Conservation (phyloP, 2,797 vertebrate genomes). For the Phoxinus dragarum region DNA sequence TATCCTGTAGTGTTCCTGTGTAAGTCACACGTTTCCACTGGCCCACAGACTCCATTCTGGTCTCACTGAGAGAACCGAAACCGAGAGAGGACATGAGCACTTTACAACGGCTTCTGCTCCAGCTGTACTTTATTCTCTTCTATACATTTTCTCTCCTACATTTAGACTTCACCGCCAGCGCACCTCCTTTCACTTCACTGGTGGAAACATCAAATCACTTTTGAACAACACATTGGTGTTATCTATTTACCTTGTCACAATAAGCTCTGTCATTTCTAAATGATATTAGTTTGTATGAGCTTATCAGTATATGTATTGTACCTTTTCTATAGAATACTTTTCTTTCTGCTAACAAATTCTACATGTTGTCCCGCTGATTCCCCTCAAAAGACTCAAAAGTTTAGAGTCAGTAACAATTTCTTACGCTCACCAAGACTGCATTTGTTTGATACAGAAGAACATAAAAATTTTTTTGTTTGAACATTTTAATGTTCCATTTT, state of each 20-base stretch:
- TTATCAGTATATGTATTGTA: background rate
- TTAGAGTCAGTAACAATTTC: background rate
- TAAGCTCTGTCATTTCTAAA: background rate
- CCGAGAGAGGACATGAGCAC: constrained; percentile 54
- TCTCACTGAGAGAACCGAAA: constrained; percentile 20
- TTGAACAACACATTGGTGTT: constrained; percentile 34
- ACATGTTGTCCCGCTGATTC: no score
- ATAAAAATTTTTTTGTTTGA: no score
- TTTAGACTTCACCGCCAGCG: constrained; percentile 5
- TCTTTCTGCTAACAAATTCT: no score
- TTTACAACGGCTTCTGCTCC: constrained; percentile 41
- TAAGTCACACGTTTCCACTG: constrained; percentile 47
- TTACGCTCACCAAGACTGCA: background rate
- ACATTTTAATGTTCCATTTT: background rate
- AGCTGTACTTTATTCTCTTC: constrained; percentile 19
- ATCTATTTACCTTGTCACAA: background rate
- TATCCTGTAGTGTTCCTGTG: constrained; percentile 47
- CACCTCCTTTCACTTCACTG: constrained; percentile 65
- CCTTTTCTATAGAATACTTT: no score
- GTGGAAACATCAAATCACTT: constrained; percentile 63
- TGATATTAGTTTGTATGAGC: background rate
- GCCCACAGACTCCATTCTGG: constrained; percentile 27
- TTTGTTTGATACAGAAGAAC: background rate
- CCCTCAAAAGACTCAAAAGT: background rate
- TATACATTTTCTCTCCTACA: background rate